These are phyloP conservation scores for Ptychoptera albimana DNA, from an alignment of 2,888 invertebrate species.

Conservation along the genomic window DNA sequence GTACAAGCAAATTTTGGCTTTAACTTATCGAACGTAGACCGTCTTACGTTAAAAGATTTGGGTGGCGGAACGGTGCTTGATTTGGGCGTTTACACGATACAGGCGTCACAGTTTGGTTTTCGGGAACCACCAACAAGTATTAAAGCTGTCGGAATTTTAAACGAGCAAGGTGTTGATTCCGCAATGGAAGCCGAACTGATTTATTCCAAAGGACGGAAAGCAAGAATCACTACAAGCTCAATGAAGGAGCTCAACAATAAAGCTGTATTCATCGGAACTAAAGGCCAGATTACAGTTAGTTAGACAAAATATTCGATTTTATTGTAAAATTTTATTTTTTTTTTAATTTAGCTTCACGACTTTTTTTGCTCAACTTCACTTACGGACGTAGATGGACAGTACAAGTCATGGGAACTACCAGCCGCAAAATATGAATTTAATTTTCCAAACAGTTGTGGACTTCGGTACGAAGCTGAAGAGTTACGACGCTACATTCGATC, in stretches of 20 bases:
- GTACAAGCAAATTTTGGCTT: constrained; percentile 55
- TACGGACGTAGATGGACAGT: constrained; percentile 45
- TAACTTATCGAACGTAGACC: constrained; percentile 33
- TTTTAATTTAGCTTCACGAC: constrained; percentile 30
- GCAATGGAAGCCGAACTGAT: constrained; percentile 20
- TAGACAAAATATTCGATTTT: constrained; percentile 9
- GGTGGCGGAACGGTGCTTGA: constrained; percentile 70
- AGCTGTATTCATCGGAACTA: constrained; percentile 26
- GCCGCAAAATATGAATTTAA: constrained; percentile 37
- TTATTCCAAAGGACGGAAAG: constrained; percentile 21
- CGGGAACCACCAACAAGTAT: constrained; percentile 52
- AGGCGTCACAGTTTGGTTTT: constrained; percentile 55
- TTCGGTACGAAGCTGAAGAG: constrained; percentile 64
- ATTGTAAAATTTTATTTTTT: no score
- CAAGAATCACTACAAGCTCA: constrained; percentile 20
- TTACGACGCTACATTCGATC: constrained; percentile 51
- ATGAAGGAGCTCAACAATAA: constrained; percentile 17
- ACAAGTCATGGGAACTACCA: constrained; percentile 48
- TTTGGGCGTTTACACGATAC: constrained; percentile 59
- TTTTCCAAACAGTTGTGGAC: constrained; percentile 54
- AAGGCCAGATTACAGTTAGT: constrained; percentile 27
- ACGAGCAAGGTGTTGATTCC: constrained; percentile 54
- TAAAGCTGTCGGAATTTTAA: constrained; percentile 50
- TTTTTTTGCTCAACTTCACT: constrained; percentile 62
- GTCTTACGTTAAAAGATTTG: constrained; percentile 44